Evolutionary conservation across 2,797 vertebrate species (phyloP), one percentile per base, ranked within the genome.

Genomic region (Cephalopachus bancanus): DNA sequence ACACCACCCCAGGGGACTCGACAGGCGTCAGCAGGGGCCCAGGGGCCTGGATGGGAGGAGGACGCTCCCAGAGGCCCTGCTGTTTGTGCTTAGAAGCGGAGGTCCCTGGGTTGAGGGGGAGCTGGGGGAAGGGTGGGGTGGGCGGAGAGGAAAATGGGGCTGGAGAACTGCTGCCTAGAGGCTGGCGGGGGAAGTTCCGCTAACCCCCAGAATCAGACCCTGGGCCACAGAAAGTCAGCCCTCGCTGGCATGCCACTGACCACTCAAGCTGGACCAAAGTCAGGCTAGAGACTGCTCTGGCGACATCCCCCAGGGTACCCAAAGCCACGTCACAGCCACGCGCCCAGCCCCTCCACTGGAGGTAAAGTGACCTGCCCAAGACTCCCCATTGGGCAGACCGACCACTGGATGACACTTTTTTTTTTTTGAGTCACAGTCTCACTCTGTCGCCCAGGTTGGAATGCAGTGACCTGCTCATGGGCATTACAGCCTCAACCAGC

Each of bases 81-180:
- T 97, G 97, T 97, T 97, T 96, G 81, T 94, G 94, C 83, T 92
- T 89, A 94, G 84, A 74, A 84, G 64, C 33, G 0, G n/a, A 20
- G 12, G 81, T 96, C 90, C 81, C 10, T 5, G 55, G 96, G 94
- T 85, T 28, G 10, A 1, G 0, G 10, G 53, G 57, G 51, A 53
- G 64, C 26, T 44, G 33, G 33, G 22, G 51, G 62, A 62, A 75
- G 24, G 22, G 37, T 3, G 37, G 37, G 37, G 37, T 37, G 37
- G 37, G 37, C 37, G 37, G 37, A 37, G 37, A 37, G 37, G 37
- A 37, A 37, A 28, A 28, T n/a, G 1, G 16, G 33, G 72, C 44
- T 59, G 49, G 1, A 24, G 44, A 72, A 62, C 33, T 74, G 49
- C 17, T 30, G 64, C 19, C 60, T 33, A 53, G 28, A 16, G 5